These are phyloP conservation scores for Columba livia DNA, from an alignment of 2,113 vertebrate species.

Conservation along the genomic window DNA sequence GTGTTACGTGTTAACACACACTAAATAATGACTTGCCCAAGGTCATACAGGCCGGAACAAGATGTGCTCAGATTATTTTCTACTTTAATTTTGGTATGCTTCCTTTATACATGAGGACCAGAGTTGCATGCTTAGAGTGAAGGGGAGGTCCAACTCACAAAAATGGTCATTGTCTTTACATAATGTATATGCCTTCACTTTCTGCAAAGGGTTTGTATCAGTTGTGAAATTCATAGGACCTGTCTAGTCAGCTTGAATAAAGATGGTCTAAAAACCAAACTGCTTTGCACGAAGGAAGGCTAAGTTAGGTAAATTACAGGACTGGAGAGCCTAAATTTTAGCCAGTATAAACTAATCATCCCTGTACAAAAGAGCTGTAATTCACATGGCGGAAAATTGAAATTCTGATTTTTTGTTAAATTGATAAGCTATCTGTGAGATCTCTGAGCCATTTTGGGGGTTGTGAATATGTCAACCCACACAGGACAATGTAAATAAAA, in stretches of 20 bases:
- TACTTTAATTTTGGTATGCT: background rate
- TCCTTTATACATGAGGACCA: background rate
- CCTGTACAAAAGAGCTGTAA: background rate
- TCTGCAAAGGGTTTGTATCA: background rate
- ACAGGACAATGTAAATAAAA: background rate
- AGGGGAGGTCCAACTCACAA: background rate
- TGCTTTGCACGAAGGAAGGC: background rate
- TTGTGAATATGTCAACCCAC: background rate
- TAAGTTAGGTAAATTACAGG: background rate
- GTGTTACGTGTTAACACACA: background rate
- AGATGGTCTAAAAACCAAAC: background rate
- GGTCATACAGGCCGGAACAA: background rate
- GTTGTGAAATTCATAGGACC: background rate
- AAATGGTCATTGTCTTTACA: background rate
- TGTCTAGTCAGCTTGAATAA: background rate
- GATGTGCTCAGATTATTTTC: background rate
- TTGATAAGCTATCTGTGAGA: background rate
- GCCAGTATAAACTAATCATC: background rate
- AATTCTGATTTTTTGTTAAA: background rate
- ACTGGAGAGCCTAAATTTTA: background rate
- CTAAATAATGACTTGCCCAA: background rate
- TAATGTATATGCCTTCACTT: background rate
- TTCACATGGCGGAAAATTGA: background rate
- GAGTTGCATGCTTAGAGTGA: background rate
- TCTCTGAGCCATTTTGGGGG: background rate